A percentile compares a stretch with the other conserved stretches of the same genome.
phyloP scores from a whole-genome alignment of 2,113 vertebrate species.

The Tapirus terrestris region DNA sequence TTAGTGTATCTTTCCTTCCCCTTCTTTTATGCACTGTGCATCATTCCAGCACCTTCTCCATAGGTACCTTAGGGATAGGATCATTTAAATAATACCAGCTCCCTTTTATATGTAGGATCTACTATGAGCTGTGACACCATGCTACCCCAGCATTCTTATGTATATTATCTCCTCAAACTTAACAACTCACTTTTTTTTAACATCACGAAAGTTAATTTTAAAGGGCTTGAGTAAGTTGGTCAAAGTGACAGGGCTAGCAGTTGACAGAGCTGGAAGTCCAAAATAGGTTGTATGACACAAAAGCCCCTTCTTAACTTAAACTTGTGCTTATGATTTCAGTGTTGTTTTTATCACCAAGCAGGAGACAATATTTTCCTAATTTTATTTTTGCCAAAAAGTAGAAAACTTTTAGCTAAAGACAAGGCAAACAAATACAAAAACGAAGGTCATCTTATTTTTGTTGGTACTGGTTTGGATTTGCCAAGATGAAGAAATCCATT shows the following conservation, averaged over 20 bases:
- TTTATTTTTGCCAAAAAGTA: constrained; percentile 15
- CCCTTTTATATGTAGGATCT: not conserved
- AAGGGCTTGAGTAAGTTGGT: not conserved
- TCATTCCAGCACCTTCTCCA: not conserved
- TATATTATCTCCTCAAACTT: not conserved
- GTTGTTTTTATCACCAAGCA: not conserved
- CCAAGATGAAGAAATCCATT: not conserved
- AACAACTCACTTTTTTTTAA: not conserved
- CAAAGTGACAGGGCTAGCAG: not conserved
- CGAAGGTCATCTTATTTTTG: not conserved
- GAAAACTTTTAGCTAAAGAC: not conserved
- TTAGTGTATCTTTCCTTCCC: not conserved
- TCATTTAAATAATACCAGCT: not conserved
- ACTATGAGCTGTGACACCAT: not conserved
- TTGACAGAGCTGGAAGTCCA: not conserved
- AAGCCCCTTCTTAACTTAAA: not conserved
- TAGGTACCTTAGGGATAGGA: not conserved
- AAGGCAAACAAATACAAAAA: not conserved
- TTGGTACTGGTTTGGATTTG: not conserved
- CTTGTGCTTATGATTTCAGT: not conserved
- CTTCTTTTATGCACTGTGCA: not conserved
- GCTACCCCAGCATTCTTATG: not conserved
- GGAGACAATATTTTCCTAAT: not conserved
- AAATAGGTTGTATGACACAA: not conserved
- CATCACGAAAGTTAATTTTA: not conserved